Percentiles rank a stretch among this genome's conserved stretches.
phyloP scores from a whole-genome alignment of 2,113 vertebrate genomes.

The Onychostruthus taczanowskii region DNA sequence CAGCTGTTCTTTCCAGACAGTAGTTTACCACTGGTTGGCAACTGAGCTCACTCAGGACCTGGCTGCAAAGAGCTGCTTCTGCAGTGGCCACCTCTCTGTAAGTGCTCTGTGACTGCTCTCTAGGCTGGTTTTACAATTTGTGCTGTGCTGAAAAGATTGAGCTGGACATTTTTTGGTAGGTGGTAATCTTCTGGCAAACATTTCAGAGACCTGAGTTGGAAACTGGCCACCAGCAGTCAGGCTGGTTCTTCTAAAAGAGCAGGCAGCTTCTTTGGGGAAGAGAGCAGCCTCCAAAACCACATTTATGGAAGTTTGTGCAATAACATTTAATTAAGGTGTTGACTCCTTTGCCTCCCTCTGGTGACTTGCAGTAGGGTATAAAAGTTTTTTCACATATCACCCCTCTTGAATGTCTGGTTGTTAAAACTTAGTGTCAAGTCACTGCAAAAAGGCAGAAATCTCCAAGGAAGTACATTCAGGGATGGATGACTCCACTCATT shows the following conservation, averaged over 20 bases:
- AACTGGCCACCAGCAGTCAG: not conserved
- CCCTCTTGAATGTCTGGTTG: not conserved
- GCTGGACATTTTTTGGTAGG: not conserved
- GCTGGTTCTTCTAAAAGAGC: not conserved
- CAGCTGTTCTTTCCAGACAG: not conserved
- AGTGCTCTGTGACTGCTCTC: not conserved
- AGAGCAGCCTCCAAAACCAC: not conserved
- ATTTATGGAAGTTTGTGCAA: not conserved
- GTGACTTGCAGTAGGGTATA: not conserved
- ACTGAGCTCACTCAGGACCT: not conserved
- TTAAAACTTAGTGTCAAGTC: not conserved
- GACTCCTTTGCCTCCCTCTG: not conserved
- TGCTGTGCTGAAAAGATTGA: accelerated
- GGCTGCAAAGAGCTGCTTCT: not conserved
- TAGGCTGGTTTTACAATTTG: not conserved
- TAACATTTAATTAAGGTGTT: not conserved
- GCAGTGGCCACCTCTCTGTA: not conserved
- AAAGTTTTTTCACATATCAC: not conserved
- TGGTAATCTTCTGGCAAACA: not conserved
- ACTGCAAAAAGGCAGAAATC: not conserved
- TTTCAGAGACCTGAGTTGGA: not conserved
- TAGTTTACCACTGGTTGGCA: not conserved
- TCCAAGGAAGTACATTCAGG: not conserved
- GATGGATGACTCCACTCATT: not conserved
- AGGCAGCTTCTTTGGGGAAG: not conserved